Evolutionary conservation across 2,797 vertebrate species (phyloP).

Genomic region (Vultur gryphus): DNA sequence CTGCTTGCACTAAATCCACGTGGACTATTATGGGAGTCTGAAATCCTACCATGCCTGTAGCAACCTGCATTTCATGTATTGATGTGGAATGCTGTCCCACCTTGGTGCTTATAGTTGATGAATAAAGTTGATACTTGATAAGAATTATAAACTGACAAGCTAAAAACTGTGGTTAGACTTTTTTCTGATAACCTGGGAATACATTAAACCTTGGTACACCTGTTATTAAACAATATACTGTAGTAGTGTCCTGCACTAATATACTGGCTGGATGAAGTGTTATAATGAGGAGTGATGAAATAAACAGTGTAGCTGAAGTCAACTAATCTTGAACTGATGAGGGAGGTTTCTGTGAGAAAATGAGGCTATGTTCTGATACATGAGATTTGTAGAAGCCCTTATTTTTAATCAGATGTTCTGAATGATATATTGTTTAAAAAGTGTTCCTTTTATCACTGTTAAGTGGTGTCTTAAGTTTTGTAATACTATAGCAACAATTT

Average conservation of each 20-base stretch:
- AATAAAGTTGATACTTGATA: background rate
- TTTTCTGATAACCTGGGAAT: background rate
- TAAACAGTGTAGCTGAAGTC: background rate
- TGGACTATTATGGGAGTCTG: background rate
- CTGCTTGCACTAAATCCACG: background rate
- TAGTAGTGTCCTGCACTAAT: background rate
- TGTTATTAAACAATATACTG: background rate
- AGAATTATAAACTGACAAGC: background rate
- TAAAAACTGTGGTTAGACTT: background rate
- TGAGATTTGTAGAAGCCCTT: background rate
- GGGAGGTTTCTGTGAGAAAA: background rate
- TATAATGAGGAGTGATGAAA: background rate
- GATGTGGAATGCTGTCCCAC: background rate
- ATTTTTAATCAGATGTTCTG: background rate
- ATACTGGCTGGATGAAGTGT: background rate
- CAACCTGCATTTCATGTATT: background rate
- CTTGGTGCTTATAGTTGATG: background rate
- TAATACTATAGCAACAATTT: background rate
- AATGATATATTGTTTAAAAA: background rate
- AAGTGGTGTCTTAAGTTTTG: background rate
- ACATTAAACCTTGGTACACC: background rate
- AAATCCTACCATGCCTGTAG: background rate
- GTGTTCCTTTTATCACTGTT: background rate
- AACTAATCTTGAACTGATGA: background rate
- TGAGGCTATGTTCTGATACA: background rate